These are phyloP conservation scores for Callocephalon fimbriatum DNA, from an alignment of 2,113 vertebrate genomes.

Conservation along the genomic window DNA sequence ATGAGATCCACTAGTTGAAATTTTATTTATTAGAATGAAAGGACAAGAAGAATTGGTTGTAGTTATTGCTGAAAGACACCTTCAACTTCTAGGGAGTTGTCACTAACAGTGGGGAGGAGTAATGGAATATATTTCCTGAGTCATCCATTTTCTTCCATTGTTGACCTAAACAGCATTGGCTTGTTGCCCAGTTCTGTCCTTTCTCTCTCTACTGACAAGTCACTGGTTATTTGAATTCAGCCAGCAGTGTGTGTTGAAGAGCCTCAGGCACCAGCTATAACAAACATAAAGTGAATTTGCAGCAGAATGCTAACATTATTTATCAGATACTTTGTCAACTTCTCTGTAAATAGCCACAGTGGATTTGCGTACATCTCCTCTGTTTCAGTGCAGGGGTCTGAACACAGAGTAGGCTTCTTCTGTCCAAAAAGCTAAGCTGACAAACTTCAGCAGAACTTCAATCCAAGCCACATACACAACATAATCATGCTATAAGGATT, in stretches of 20 bases:
- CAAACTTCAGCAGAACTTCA: background rate
- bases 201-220: background rate
- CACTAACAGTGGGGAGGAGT: background rate
- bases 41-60: background rate
- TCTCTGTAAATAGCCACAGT: background rate
- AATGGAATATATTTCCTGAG: background rate
- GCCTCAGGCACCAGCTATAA: background rate
- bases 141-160: fast-evolving
- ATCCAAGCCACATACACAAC: too few species aligned
- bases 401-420: background rate
- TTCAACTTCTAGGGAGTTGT: background rate
- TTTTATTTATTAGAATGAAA: background rate
- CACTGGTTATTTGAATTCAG: background rate
- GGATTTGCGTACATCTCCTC: background rate
- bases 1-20: background rate
- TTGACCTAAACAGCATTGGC: background rate
- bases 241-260: background rate
- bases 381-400: background rate
- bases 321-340: background rate
- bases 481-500: fast-evolving
- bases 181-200: background rate
- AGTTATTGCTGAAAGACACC: background rate
- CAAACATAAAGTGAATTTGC: background rate
- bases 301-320: background rate
- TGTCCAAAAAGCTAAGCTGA: background rate